A percentile compares a stretch with the other conserved stretches of the same genome.
Conservation (phyloP, 2,888 invertebrate species). For the Eristalis tenax region DNA sequence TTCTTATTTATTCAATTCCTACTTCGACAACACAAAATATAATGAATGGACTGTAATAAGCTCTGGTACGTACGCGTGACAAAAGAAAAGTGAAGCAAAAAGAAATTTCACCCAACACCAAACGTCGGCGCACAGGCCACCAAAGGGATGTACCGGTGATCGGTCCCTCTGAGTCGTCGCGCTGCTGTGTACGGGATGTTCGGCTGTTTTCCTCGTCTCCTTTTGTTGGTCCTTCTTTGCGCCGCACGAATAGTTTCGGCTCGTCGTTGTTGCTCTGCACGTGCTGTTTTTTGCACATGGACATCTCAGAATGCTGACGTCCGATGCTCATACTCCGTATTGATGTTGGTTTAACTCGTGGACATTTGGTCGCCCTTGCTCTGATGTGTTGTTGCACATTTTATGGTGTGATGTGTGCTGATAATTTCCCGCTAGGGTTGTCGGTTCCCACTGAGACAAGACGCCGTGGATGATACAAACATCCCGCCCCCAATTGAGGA, state of each 20-base stretch:
- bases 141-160: constrained; percentile 1
- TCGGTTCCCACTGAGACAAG: not conserved
- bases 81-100: not conserved
- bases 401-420: not conserved
- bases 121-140: constrained; percentile 5
- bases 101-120: not conserved
- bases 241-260: not conserved
- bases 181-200: too few species aligned
- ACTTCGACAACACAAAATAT: not conserved
- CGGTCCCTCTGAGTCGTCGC: not conserved
- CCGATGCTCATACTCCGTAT: not conserved
- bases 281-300: not conserved
- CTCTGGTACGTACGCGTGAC: not conserved
- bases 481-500: constrained; percentile 29
- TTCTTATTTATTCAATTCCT: not conserved
- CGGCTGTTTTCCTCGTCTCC: not conserved
- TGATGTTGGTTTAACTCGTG: not conserved
- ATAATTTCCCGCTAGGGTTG: not conserved
- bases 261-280: too few species aligned
- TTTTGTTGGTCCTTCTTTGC: not conserved
- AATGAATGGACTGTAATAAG: not conserved
- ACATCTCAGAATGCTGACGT: not conserved
- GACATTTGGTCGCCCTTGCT: not conserved
- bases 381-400: not conserved
- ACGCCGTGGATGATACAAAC: not conserved